Evolutionary conservation across 1,140 invertebrate species (phyloP).

Genomic region (Atopsyche davidsoni): DNA sequence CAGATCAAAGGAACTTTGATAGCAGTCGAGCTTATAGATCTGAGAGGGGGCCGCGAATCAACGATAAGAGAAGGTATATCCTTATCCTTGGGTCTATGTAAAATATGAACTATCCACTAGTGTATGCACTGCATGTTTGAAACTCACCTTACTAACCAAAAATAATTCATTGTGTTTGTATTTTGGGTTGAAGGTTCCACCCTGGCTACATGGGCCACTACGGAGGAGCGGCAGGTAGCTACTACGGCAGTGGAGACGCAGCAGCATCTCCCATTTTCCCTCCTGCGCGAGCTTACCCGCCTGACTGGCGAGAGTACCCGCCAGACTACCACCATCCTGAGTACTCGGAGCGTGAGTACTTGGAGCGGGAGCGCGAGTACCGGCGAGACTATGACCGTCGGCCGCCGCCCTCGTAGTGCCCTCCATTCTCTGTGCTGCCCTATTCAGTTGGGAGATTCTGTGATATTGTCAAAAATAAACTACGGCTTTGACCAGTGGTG

Average conservation of each 20-base stretch:
- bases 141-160: too few species aligned
- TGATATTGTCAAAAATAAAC: too few species aligned
- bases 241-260: conserved; percentile 7
- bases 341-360: conserved; percentile 2
- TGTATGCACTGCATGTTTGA: too few species aligned
- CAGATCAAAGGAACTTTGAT: conserved; percentile 22
- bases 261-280: conserved; percentile 9
- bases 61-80: conserved; percentile 43
- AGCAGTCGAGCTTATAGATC: conserved; percentile 29
- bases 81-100: neutral
- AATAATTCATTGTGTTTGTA: too few species aligned
- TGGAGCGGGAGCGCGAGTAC: conserved; percentile 21
- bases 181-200: conserved; percentile 8
- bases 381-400: conserved; percentile 23
- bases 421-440: too few species aligned
- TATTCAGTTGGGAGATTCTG: too few species aligned
- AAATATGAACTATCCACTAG: too few species aligned
- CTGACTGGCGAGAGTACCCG: conserved; percentile 28
- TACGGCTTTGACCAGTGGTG: too few species aligned
- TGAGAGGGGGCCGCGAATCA: conserved; percentile 39
- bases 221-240: conserved; percentile 10
- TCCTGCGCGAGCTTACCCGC: conserved; percentile 20
- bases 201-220: conserved; percentile 12
- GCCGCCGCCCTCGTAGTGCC: conserved; percentile 22
- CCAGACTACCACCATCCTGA: conserved; percentile 18